Evolutionary conservation across 2,888 invertebrate species (phyloP).

Genomic region (Dryobota labecula): DNA sequence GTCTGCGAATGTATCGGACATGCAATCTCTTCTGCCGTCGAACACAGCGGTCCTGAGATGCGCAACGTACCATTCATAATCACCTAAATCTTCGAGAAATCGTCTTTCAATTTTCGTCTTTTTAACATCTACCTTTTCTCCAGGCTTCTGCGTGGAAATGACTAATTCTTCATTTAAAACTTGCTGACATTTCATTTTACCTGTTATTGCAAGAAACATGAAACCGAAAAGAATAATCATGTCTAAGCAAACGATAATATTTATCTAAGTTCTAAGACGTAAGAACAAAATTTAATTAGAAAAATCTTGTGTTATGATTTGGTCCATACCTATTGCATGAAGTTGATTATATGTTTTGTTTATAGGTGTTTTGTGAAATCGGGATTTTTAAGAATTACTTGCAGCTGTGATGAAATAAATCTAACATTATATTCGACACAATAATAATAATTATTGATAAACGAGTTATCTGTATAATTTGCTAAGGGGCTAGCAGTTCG

Average conservation of each 20-base stretch:
- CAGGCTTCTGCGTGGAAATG: conserved; percentile 16
- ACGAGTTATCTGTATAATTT: not conserved
- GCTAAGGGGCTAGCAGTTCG: not conserved
- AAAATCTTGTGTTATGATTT: conserved; percentile 58
- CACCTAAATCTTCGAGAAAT: conserved; percentile 70
- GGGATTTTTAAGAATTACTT: not conserved
- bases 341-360: conserved; percentile 19
- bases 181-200: conserved; percentile 21
- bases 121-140: conserved; percentile 17
- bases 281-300: conserved; percentile 61
- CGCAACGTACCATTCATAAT: conserved; percentile 77
- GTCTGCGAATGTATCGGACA: conserved; percentile 73
- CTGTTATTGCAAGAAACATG: conserved; percentile 27
- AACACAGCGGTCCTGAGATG: conserved; percentile 73
- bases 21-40: conserved; percentile 66
- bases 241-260: conserved; percentile 46
- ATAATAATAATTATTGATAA: too few species aligned
- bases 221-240: conserved; percentile 42
- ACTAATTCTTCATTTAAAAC: conserved; percentile 30
- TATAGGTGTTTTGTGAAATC: not conserved
- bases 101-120: conserved; percentile 63
- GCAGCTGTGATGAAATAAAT: not conserved
- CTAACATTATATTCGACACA: too few species aligned
- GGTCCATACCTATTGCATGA: conserved; percentile 44
- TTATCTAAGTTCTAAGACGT: conserved; percentile 27